Evolutionary conservation across 2,113 vertebrate genomes (phyloP).

Genomic region (Misgurnus mizolepis): DNA sequence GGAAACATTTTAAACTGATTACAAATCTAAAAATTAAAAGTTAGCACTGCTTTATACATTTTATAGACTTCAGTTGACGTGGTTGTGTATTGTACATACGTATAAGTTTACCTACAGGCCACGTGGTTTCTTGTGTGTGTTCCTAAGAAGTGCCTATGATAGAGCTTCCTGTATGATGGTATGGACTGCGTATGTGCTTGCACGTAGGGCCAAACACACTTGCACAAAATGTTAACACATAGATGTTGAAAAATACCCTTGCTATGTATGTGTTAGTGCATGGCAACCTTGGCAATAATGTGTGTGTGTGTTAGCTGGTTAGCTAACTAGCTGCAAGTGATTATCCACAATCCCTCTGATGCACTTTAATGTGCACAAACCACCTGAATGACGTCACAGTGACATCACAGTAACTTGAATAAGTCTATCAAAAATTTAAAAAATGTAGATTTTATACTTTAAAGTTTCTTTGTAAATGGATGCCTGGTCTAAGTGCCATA

Average conservation of each 20-base stretch:
- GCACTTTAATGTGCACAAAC: conserved; percentile 53
- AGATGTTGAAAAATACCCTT: conserved; percentile 45
- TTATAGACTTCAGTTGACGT: conserved; percentile 19
- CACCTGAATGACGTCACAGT: conserved; percentile 36
- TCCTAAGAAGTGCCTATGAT: conserved; percentile 73
- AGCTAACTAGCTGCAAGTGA: conserved; percentile 4
- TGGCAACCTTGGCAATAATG: conserved; percentile 71
- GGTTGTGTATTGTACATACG: conserved; percentile 52
- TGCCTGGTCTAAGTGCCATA: conserved; percentile 64
- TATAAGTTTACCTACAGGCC: conserved; percentile 45
- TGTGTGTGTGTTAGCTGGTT: background rate
- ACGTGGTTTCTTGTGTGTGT: conserved; percentile 31
- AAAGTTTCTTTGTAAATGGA: conserved; percentile 12
- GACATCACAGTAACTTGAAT: conserved; percentile 59
- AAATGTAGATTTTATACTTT: conserved; percentile 45
- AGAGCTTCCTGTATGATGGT: conserved; percentile 58
- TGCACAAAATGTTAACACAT: conserved; percentile 55
- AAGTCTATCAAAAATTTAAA: conserved; percentile 16
- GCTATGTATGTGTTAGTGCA: conserved; percentile 59
- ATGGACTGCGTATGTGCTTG: conserved; percentile 51
- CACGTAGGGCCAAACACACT: conserved; percentile 49
- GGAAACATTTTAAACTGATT: background rate
- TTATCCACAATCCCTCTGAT: conserved; percentile 64
- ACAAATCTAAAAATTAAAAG: background rate
- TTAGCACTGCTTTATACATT: background rate